Conservation (phyloP, 2,888 invertebrate species). For the Tetragnatha montana region DNA sequence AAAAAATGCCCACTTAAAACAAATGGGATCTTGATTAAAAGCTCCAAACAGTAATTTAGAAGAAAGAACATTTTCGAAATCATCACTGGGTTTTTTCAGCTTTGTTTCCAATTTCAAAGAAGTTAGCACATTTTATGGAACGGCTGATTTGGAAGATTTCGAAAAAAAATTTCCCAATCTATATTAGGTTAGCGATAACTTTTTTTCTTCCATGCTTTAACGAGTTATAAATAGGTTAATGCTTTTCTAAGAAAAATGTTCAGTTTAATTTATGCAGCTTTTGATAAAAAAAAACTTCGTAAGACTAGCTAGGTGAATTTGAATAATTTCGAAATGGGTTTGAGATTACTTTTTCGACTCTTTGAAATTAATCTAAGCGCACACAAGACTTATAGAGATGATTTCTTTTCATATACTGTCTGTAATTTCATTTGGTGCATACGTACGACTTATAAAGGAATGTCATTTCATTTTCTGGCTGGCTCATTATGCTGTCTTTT, state of each 20-base stretch:
- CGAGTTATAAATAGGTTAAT: constrained; percentile 31
- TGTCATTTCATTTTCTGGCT: background rate
- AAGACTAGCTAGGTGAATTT: background rate
- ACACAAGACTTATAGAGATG: background rate
- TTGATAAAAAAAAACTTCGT: background rate
- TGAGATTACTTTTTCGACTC: background rate
- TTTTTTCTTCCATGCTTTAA: constrained; percentile 19
- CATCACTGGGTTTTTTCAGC: background rate
- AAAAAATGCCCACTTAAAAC: background rate
- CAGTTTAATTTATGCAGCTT: constrained; percentile 1
- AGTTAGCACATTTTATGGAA: background rate
- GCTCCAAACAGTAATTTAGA: background rate
- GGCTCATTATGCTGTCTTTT: background rate
- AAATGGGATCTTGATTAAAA: constrained; percentile 5
- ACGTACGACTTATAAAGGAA: background rate
- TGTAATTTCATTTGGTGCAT: background rate
- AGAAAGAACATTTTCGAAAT: constrained; percentile 12
- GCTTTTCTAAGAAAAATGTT: constrained; percentile 2
- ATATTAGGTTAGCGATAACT: constrained; percentile 9
- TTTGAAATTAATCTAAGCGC: background rate
- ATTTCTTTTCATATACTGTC: background rate
- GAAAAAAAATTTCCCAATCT: background rate
- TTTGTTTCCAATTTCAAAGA: background rate
- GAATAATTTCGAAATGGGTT: background rate
- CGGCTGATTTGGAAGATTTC: background rate